These are phyloP conservation scores for Eledone cirrhosa DNA, from an alignment of 2,888 invertebrate species.

Conservation along the genomic window DNA sequence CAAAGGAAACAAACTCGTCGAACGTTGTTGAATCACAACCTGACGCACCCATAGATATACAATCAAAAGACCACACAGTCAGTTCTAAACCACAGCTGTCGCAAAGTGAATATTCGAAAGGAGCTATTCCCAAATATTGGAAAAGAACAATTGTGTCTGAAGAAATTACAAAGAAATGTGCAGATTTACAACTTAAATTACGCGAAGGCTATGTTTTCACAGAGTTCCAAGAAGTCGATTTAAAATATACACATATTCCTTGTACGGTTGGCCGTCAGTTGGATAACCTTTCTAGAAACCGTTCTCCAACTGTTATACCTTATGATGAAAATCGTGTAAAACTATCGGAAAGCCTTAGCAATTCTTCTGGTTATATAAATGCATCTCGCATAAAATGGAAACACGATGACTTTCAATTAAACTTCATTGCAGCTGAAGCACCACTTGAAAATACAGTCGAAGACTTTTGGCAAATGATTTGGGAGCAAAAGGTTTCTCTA, in stretches of 20 bases:
- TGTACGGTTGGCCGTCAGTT: slow-evolving; percentile 73
- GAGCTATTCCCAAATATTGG: slow-evolving; percentile 38
- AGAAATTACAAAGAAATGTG: slow-evolving; percentile 58
- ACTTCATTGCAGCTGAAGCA: slow-evolving; percentile 84
- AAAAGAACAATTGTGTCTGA: no score
- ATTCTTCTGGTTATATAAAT: slow-evolving; percentile 90
- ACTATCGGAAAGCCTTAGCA: slow-evolving; percentile 82
- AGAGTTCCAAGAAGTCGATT: slow-evolving; percentile 86
- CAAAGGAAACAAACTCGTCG: no score
- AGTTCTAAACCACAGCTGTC: slow-evolving; percentile 62
- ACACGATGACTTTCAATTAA: slow-evolving; percentile 80
- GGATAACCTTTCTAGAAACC: slow-evolving; percentile 73
- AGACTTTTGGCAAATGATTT: slow-evolving; percentile 88
- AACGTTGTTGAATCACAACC: no score
- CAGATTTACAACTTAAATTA: slow-evolving; percentile 58
- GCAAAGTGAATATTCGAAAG: slow-evolving; percentile 58
- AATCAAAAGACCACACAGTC: no score
- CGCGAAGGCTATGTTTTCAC: slow-evolving; percentile 67
- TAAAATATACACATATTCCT: slow-evolving; percentile 71
- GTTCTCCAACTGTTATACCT: slow-evolving; percentile 81
- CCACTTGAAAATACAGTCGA: slow-evolving; percentile 73
- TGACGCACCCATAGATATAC: no score
- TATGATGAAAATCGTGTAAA: slow-evolving; percentile 90
- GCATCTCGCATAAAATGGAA: slow-evolving; percentile 87
- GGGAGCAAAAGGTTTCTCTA: slow-evolving; percentile 86